These are phyloP conservation scores for Andricus curvator DNA, from an alignment of 2,888 invertebrate genomes.

Conservation along the genomic window DNA sequence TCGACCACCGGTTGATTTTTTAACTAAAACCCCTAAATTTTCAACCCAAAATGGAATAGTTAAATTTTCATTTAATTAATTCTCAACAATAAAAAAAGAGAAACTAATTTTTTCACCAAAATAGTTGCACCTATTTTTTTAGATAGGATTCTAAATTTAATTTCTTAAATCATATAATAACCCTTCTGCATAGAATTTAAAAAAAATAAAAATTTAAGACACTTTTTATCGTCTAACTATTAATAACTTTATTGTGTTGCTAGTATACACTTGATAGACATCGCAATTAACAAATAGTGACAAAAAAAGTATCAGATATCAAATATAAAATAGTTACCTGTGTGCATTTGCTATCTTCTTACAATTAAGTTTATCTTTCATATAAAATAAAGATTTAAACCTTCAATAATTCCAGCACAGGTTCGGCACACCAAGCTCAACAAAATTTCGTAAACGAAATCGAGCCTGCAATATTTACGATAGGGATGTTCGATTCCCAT, in stretches of 20 bases:
- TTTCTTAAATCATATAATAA: too few species aligned
- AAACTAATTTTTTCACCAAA: too few species aligned
- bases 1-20: too few species aligned
- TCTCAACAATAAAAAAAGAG: too few species aligned
- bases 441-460: slow-evolving; percentile 5
- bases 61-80: too few species aligned
- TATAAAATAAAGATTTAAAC: slow-evolving; percentile 36
- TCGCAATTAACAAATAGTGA: slow-evolving; percentile 29
- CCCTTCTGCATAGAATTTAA: too few species aligned
- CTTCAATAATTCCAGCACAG: slow-evolving; percentile 10
- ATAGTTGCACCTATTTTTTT: too few species aligned
- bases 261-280: not conserved
- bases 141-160: too few species aligned
- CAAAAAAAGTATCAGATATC: slow-evolving; percentile 28
- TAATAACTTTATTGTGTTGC: slow-evolving; percentile 56
- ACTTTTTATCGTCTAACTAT: slow-evolving; percentile 44
- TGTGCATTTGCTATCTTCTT: slow-evolving; percentile 16
- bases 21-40: too few species aligned
- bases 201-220: not conserved
- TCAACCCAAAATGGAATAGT: too few species aligned
- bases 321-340: slow-evolving; percentile 31
- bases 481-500: too few species aligned
- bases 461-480: not conserved
- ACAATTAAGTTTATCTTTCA: slow-evolving; percentile 16
- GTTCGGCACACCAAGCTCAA: not conserved